Conservation (phyloP, 2,888 invertebrate genomes). For the Mesorhabditis spiculigera region DNA sequence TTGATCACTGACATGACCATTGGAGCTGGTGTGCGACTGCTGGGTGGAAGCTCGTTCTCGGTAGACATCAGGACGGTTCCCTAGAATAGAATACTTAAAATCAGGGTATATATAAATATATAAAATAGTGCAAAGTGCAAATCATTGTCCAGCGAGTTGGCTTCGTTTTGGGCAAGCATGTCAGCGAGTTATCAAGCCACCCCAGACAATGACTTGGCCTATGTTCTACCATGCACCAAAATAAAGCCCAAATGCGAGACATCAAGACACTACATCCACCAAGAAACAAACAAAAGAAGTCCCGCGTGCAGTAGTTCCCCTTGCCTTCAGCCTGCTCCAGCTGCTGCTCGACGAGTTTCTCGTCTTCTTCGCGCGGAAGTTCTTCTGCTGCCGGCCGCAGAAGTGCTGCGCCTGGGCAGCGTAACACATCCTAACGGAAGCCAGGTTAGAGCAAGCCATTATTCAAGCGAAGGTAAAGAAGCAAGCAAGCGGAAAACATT, state of each 20-base stretch:
- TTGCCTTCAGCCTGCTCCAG: neutral
- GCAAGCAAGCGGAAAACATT: neutral
- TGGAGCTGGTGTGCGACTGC: neutral
- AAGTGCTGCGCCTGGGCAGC: neutral
- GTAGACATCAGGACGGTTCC: neutral
- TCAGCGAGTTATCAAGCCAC: too few species aligned
- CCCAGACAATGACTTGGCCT: too few species aligned
- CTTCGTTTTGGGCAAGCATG: too few species aligned
- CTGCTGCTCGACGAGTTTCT: neutral
- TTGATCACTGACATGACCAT: neutral
- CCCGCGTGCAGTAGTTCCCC: neutral
- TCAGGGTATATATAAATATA: neutral
- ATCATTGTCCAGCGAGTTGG: too few species aligned
- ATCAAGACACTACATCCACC: neutral
- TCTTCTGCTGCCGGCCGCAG: neutral
- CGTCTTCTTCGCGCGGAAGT: neutral
- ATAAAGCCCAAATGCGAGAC: neutral
- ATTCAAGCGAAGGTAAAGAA: neutral
- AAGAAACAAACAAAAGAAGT: too few species aligned
- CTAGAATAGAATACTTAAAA: neutral
- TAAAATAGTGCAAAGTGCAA: neutral
- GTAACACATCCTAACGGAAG: neutral
- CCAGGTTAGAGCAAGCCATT: neutral
- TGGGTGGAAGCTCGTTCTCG: slow-evolving; percentile 1
- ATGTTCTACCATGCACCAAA: neutral